Evolutionary conservation across 2,888 invertebrate genomes (phyloP).

Genomic region (Onthophagus sagittarius): DNA sequence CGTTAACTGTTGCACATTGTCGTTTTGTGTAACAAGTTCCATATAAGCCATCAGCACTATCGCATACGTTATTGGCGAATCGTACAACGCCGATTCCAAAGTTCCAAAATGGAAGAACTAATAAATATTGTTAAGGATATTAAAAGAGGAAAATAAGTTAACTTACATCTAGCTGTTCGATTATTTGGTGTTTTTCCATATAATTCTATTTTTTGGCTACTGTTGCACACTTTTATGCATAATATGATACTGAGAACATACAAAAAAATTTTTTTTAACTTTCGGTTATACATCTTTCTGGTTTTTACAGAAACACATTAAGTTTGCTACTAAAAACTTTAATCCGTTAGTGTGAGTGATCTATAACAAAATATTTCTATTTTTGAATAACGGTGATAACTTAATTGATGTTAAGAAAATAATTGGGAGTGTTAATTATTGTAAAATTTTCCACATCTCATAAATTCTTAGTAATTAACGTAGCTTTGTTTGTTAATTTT

Average conservation of each 20-base stretch:
- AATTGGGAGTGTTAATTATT: neutral
- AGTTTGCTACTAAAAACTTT: neutral
- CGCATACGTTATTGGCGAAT: slow-evolving; percentile 69
- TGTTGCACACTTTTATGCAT: neutral
- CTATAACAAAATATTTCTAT: neutral
- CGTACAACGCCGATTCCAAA: slow-evolving; percentile 38
- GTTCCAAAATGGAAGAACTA: slow-evolving; percentile 15
- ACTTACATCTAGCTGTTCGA: slow-evolving; percentile 12
- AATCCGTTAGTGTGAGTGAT: neutral
- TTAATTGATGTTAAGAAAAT: neutral
- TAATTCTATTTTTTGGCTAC: neutral
- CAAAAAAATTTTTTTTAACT: neutral
- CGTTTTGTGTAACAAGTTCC: slow-evolving; percentile 77
- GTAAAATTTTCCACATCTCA: neutral
- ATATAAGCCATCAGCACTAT: slow-evolving; percentile 59
- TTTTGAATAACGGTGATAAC: neutral
- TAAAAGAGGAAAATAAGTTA: neutral
- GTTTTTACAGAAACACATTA: neutral
- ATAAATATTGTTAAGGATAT: neutral
- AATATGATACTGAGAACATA: neutral
- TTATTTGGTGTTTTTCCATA: slow-evolving; percentile 3
- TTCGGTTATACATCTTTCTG: neutral
- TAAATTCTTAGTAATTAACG: neutral
- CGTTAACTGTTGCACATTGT: slow-evolving; percentile 65
- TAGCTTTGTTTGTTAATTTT: neutral